A percentile compares a stretch with the other conserved stretches of the same genome.
Conservation (phyloP, 2,113 vertebrate genomes). For the Leucopsar rothschildi region DNA sequence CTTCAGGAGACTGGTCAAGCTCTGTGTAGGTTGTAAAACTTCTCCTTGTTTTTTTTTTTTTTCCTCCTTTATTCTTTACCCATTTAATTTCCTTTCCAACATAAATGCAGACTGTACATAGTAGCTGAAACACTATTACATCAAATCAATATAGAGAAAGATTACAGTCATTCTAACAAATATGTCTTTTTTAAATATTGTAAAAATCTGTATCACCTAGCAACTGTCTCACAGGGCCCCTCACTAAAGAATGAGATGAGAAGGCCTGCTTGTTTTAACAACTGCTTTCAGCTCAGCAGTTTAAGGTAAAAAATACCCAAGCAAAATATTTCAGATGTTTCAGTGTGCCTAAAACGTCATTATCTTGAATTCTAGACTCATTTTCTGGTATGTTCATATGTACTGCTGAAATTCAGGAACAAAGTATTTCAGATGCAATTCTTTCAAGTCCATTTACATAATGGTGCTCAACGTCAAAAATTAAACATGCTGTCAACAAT, state of each 20-base stretch:
- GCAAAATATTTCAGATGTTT: not conserved
- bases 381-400: not conserved
- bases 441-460: not conserved
- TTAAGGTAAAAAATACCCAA: not conserved
- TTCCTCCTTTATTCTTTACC: not conserved
- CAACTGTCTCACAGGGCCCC: not conserved
- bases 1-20: not conserved
- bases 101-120: not conserved
- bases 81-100: not conserved
- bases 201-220: not conserved
- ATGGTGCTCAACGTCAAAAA: not conserved
- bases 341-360: not conserved
- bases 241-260: not conserved
- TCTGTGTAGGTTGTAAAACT: not conserved
- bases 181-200: not conserved
- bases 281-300: not conserved
- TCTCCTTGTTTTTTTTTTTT: not conserved
- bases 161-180: not conserved
- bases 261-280: not conserved
- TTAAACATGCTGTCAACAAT: not conserved
- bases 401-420: not conserved
- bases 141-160: not conserved
- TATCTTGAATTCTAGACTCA: not conserved
- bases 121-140: not conserved
- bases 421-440: not conserved